Conservation (phyloP, 1,140 invertebrate genomes). For the Drosophila biarmipes region DNA sequence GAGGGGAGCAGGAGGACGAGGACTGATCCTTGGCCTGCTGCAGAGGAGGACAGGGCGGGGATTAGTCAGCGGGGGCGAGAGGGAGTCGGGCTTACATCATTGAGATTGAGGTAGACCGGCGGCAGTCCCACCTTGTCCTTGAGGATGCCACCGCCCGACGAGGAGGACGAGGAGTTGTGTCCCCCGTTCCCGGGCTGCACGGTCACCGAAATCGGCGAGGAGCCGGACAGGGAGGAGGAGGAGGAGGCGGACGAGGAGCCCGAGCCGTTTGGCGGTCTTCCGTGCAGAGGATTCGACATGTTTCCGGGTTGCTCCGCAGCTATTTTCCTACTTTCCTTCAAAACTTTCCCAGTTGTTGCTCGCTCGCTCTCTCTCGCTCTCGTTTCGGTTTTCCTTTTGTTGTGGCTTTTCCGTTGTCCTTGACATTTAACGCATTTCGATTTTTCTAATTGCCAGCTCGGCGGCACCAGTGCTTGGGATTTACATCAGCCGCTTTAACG, state of each 20-base stretch:
- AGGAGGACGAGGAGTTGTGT: slow-evolving; percentile 1
- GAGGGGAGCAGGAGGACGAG: slow-evolving; percentile 1
- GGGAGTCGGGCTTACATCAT: slow-evolving; percentile 27
- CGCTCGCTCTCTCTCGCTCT: background rate
- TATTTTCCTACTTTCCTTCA: background rate
- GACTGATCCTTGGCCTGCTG: slow-evolving; percentile 43
- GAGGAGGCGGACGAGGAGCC: slow-evolving; percentile 13
- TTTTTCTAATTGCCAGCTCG: slow-evolving; percentile 46
- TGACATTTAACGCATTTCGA: slow-evolving; percentile 74
- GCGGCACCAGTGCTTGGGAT: background rate
- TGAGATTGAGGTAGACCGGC: slow-evolving; percentile 46
- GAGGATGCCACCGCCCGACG: background rate
- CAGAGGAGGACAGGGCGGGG: background rate
- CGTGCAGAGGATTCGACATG: slow-evolving; percentile 45
- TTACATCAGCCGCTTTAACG: too few species aligned
- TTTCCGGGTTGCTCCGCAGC: background rate
- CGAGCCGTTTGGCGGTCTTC: slow-evolving; percentile 31
- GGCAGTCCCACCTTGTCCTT: slow-evolving; percentile 41
- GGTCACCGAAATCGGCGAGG: slow-evolving; percentile 23
- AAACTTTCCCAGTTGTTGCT: slow-evolving; percentile 6
- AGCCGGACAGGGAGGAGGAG: background rate
- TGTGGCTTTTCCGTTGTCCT: slow-evolving; percentile 46
- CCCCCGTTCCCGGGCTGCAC: slow-evolving; percentile 17
- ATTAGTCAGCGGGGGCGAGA: background rate
- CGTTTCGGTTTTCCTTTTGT: background rate